Conservation (phyloP, 2,888 invertebrate genomes). For the Sclerodermus sp. region DNA sequence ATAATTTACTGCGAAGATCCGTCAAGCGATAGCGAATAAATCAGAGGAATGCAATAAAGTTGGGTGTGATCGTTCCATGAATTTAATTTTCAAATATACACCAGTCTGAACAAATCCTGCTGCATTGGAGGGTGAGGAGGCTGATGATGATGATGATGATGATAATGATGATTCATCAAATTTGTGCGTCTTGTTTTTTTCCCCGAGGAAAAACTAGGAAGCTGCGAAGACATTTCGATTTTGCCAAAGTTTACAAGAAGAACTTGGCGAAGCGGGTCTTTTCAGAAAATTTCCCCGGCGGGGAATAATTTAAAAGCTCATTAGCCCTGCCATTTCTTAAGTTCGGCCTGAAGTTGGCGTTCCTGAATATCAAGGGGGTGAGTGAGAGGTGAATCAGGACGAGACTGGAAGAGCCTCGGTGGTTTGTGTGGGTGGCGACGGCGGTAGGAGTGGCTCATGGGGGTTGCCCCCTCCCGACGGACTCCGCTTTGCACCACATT, state of each 20-base stretch:
- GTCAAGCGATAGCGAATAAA: too few species aligned
- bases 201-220: background rate
- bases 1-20: too few species aligned
- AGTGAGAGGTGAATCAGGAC: background rate
- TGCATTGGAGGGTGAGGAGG: too few species aligned
- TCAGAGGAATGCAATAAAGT: too few species aligned
- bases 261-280: background rate
- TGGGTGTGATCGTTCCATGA: too few species aligned
- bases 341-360: slow-evolving; percentile 29
- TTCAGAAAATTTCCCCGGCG: slow-evolving; percentile 3
- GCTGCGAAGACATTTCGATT: background rate
- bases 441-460: slow-evolving; percentile 34
- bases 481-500: slow-evolving; percentile 44
- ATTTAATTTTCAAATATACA: too few species aligned
- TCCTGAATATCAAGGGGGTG: slow-evolving; percentile 16
- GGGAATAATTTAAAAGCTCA: slow-evolving; percentile 55
- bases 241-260: background rate
- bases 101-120: too few species aligned
- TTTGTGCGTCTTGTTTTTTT: too few species aligned
- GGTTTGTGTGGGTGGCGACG: slow-evolving; percentile 21
- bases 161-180: too few species aligned
- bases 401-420: background rate
- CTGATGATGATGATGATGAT: too few species aligned
- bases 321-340: slow-evolving; percentile 52
- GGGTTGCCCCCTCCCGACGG: slow-evolving; percentile 28